phyloP scores from a whole-genome alignment of 2,113 vertebrate genomes.

The Steatornis caripensis region DNA sequence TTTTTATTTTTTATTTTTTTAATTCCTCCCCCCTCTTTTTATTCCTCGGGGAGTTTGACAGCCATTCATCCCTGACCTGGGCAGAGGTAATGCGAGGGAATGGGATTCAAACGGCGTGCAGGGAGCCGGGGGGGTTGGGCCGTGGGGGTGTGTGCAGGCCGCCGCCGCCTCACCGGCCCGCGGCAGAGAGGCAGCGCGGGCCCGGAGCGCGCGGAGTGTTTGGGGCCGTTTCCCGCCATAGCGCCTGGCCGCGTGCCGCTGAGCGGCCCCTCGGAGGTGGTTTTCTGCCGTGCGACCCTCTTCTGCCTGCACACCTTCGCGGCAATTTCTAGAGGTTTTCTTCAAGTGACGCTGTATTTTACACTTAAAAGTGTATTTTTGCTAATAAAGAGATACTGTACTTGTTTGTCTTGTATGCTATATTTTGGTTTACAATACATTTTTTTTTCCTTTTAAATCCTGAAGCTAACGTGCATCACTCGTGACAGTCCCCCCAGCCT shows the following conservation, averaged over 20 bases:
- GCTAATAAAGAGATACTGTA: neutral
- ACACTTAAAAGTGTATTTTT: neutral
- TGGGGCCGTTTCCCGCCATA: no score
- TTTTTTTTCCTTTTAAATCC: neutral
- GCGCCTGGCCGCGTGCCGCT: accelerated
- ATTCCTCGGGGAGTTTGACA: constrained; percentile 68
- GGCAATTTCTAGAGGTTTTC: accelerated
- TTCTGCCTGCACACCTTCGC: accelerated
- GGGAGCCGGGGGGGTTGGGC: neutral
- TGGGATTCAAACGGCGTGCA: constrained; percentile 58
- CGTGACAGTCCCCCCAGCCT: neutral
- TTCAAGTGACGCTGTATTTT: accelerated
- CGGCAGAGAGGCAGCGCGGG: no score
- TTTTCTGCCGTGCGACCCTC: neutral
- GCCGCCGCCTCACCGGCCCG: no score
- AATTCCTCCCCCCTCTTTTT: neutral
- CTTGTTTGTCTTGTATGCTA: neutral
- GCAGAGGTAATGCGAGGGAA: constrained; percentile 70
- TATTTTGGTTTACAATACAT: neutral
- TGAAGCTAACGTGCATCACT: accelerated
- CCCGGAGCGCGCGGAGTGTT: no score
- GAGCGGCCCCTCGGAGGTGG: accelerated
- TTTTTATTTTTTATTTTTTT: no score
- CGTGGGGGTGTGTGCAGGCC: no score
- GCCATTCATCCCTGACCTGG: constrained; percentile 75